Base-by-base conservation (phyloP, 2,797 vertebrate species). In the Danio choprae region DNA sequence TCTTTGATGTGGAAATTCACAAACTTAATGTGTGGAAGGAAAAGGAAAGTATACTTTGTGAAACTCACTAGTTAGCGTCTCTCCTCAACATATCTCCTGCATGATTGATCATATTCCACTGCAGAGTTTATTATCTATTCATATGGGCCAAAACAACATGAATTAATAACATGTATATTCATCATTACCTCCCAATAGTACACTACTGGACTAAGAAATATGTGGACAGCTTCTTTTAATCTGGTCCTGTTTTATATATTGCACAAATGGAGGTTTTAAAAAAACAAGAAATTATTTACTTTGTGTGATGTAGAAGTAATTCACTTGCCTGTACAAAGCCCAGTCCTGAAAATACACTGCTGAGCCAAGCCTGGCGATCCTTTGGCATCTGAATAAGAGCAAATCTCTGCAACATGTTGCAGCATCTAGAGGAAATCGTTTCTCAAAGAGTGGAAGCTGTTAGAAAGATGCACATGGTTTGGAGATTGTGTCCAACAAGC, bases 61-160 rank as follows among this genome's bases (percentile, higher is more conserved):
- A 55, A 81, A 67, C 44, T 74, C 64, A 62, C 50, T 46, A 44
- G 76, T 22, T 58, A 43, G 15, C 8, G 20, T 78, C 74, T 36
- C 77, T 68, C 63, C 69, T 65, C 56, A 36, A 50, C 43, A 75
- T 65, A 77, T 76, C 65, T 83, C 64, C 64, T 83, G 56, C 48
- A 73, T 88, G 84, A 90, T 83, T 88, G 84, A 89, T 87, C 75
- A 79, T 16, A 72, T 70, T 81, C 71, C 67, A 72, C 79, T 85
- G 81, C 75, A 53, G 74, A 80, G 22, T 80, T 82, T 70, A 85
- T 89, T 73, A 87, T 88, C 89, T 86, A 92, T 92, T 90, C 79
- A 88, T 65, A 4, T 58, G 8, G 59, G 73, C 60, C 62, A 73
- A 62, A 72, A 69, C 46, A 74, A 67, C 77, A 79, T 81, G 75